These are phyloP conservation scores for Rhingia rostrata DNA, from an alignment of 2,888 invertebrate genomes.

Conservation along the genomic window DNA sequence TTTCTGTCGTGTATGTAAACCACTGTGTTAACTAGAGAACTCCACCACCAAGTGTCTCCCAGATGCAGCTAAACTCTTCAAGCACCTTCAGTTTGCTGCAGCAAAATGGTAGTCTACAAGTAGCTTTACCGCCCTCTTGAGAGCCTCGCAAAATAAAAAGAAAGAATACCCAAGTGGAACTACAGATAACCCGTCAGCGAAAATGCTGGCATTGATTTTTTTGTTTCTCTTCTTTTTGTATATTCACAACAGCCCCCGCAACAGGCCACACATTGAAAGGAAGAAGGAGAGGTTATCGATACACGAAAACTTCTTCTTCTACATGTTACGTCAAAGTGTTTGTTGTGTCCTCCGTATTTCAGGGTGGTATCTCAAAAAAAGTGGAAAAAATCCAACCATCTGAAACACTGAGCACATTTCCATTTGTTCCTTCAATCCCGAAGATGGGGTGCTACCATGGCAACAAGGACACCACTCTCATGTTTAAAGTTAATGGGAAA, in stretches of 20 bases:
- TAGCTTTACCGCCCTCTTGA: constrained; percentile 2
- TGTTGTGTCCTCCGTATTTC: constrained; percentile 42
- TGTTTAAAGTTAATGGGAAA: constrained; percentile 59
- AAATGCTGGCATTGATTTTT: constrained; percentile 16
- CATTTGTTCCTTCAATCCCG: constrained; percentile 39
- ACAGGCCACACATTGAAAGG: neutral
- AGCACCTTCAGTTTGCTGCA: neutral
- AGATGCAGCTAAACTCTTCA: neutral
- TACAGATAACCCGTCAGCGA: constrained; percentile 19
- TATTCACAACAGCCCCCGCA: neutral
- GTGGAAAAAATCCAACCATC: constrained; percentile 14
- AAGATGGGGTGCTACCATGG: neutral
- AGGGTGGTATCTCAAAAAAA: constrained; percentile 17
- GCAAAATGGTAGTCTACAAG: constrained; percentile 4
- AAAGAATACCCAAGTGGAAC: constrained; percentile 4
- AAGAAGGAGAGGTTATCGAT: constrained; percentile 31
- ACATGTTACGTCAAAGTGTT: constrained; percentile 38
- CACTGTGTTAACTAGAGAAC: neutral
- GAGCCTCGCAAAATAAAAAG: neutral
- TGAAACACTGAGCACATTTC: constrained; percentile 54
- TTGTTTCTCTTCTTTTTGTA: neutral
- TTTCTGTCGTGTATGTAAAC: neutral
- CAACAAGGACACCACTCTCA: constrained; percentile 9
- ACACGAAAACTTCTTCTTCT: constrained; percentile 51
- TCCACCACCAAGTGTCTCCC: too few species aligned